These are phyloP conservation scores for Caenorhabditis doughertyi DNA, from an alignment of 2,888 invertebrate genomes.

Conservation along the genomic window DNA sequence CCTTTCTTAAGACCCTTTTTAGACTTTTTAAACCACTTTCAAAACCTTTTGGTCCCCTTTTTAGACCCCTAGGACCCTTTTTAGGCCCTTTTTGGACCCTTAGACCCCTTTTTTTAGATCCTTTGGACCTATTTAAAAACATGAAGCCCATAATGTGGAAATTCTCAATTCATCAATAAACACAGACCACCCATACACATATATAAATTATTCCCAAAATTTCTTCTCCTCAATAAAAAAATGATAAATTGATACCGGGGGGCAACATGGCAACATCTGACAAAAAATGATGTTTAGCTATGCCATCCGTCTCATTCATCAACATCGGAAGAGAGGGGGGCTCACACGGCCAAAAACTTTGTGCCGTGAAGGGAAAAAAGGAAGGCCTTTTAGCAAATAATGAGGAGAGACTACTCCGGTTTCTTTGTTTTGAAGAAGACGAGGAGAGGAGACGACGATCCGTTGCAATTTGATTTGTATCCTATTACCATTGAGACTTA, in stretches of 20 bases:
- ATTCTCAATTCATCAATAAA: too few relatives aligned
- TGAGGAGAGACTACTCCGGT: slow-evolving; percentile 26
- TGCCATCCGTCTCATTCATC: slow-evolving; percentile 13
- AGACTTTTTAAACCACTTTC: too few relatives aligned
- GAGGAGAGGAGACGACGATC: background rate
- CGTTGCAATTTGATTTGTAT: slow-evolving; percentile 33
- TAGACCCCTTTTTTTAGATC: too few relatives aligned
- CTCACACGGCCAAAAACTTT: too few relatives aligned
- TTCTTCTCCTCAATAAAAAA: background rate
- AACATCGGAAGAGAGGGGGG: background rate
- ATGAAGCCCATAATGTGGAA: too few relatives aligned
- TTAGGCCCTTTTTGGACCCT: too few relatives aligned
- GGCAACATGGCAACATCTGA: background rate
- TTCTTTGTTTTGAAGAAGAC: slow-evolving; percentile 24
- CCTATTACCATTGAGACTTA: too few relatives aligned
- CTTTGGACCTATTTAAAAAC: too few relatives aligned
- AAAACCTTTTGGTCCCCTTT: too few relatives aligned
- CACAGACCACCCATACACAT: background rate
- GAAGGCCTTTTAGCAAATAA: slow-evolving; percentile 41
- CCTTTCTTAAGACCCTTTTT: too few relatives aligned
- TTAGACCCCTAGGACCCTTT: too few relatives aligned
- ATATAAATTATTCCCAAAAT: background rate
- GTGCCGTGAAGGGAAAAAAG: background rate
- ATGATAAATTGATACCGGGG: slow-evolving; percentile 4
- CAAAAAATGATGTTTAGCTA: slow-evolving; percentile 13